Percentiles rank a stretch among this genome's conserved stretches.
Conservation (phyloP, 2,113 vertebrate genomes). For the Pogona vitticeps region DNA sequence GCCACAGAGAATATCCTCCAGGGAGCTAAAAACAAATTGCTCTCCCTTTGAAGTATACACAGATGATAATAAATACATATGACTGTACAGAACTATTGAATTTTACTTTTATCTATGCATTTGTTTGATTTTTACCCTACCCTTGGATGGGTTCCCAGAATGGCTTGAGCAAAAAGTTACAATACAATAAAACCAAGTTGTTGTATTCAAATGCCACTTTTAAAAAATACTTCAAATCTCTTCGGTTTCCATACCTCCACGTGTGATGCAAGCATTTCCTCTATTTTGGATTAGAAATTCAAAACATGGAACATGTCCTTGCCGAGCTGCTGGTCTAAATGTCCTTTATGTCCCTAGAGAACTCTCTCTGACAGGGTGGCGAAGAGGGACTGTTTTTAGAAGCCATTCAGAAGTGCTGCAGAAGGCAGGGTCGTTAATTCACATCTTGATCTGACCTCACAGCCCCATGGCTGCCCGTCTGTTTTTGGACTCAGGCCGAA, state of each 20-base stretch:
- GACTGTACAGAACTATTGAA: no score
- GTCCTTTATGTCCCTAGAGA: neutral
- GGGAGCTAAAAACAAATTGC: neutral
- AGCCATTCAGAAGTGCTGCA: neutral
- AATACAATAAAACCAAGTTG: neutral
- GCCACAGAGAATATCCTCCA: neutral
- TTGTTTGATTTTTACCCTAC: neutral
- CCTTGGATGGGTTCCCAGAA: neutral
- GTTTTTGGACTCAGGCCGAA: neutral
- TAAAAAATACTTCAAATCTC: neutral
- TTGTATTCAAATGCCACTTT: neutral
- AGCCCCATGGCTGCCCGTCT: no score
- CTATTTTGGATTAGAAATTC: neutral
- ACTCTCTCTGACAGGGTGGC: neutral
- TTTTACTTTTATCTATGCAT: neutral
- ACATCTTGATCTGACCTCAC: no score
- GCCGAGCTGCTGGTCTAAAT: no score
- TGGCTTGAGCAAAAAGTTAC: neutral
- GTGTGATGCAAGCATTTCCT: neutral
- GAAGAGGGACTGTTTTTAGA: neutral
- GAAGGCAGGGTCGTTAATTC: neutral
- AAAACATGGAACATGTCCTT: neutral
- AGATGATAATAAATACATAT: neutral
- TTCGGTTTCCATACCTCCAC: neutral
- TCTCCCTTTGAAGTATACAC: neutral